Percentiles rank a stretch among this genome's conserved stretches.
Conservation (phyloP, 2,113 vertebrate genomes). For the Lonchura striata region DNA sequence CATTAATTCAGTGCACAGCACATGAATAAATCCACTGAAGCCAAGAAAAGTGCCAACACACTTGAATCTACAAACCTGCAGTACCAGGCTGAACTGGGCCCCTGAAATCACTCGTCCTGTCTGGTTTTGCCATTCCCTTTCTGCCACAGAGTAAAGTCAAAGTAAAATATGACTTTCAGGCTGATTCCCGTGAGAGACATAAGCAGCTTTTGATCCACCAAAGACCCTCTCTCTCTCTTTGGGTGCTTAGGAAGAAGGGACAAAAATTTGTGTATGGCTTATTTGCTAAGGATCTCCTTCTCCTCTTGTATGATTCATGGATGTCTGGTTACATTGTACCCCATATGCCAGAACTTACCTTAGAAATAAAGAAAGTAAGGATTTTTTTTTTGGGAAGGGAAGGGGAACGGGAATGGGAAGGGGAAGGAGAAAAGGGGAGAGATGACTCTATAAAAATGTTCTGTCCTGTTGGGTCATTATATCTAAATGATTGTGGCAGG, state of each 20-base stretch:
- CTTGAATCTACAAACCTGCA: not conserved
- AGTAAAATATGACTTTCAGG: not conserved
- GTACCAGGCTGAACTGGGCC: not conserved
- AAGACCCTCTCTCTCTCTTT: not conserved
- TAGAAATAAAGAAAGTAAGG: not conserved
- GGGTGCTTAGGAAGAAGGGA: not conserved
- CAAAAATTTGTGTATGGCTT: not conserved
- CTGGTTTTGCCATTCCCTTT: not conserved
- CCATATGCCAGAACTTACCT: not conserved
- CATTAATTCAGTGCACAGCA: not conserved
- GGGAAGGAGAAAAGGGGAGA: no score
- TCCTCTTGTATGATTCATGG: not conserved
- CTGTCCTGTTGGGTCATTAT: not conserved
- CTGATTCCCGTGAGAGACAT: not conserved
- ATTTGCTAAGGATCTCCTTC: not conserved
- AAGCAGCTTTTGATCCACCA: not conserved
- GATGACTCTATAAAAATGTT: not conserved
- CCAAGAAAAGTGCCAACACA: accelerated
- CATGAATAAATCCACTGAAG: not conserved
- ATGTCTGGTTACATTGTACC: not conserved
- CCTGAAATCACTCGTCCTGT: not conserved
- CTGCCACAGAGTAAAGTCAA: not conserved
- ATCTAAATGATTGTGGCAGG: not conserved
- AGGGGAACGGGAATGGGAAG: no score
- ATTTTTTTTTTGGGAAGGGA: no score